A percentile compares a stretch with the other conserved stretches of the same genome.
These are phyloP conservation scores for Hiodon tergisus DNA, from an alignment of 2,113 vertebrate genomes.

Conservation along the genomic window DNA sequence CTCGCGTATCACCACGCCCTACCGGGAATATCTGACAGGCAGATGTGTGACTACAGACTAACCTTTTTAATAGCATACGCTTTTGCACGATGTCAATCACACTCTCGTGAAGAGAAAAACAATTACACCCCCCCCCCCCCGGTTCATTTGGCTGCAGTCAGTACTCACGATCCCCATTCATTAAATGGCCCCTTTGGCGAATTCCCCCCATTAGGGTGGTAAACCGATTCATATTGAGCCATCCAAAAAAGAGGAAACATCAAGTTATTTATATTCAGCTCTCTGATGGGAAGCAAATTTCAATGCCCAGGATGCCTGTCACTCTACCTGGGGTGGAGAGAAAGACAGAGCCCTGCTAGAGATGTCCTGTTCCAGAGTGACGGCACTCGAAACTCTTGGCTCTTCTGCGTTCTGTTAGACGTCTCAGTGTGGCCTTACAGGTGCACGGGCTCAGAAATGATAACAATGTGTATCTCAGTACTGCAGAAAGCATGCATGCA, in stretches of 20 bases:
- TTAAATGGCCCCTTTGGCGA: neutral
- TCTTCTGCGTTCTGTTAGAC: too few relatives aligned
- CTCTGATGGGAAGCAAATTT: neutral
- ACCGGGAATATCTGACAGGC: neutral
- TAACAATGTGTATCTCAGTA: too few relatives aligned
- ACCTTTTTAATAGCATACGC: neutral
- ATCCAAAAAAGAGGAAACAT: slow-evolving; percentile 15
- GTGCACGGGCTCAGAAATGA: too few relatives aligned
- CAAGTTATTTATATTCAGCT: slow-evolving; percentile 9
- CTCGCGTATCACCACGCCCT: too few relatives aligned
- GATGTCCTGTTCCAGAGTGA: neutral
- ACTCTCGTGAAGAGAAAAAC: neutral
- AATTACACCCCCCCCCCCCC: neutral
- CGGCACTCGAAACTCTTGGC: slow-evolving; percentile 1
- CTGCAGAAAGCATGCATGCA: too few relatives aligned
- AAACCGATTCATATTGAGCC: slow-evolving; percentile 16
- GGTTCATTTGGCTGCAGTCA: slow-evolving; percentile 8
- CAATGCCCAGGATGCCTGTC: slow-evolving; percentile 11
- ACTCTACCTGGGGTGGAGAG: slow-evolving; percentile 11
- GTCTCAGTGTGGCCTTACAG: too few relatives aligned
- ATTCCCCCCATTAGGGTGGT: slow-evolving; percentile 2
- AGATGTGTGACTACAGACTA: slow-evolving; percentile 1
- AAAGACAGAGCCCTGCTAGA: slow-evolving; percentile 4
- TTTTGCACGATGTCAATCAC: neutral
- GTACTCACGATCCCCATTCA: neutral